Evolutionary conservation across 1,140 invertebrate species (phyloP), one percentile per base, ranked within the genome.

Genomic region (Physella acuta): DNA sequence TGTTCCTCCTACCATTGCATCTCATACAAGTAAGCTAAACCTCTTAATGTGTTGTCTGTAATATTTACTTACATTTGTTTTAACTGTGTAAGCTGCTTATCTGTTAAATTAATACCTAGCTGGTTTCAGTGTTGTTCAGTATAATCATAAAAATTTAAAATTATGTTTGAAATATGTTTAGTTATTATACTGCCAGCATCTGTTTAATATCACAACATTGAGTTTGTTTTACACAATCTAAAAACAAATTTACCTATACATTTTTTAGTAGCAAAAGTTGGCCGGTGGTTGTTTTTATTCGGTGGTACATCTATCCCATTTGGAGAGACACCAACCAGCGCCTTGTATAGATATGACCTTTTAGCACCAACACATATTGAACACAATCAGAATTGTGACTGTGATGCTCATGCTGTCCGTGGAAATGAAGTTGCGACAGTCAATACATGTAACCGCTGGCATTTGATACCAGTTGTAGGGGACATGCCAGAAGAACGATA

Each of bases 251-350:
- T 56, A 56, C 20, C 20, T 31, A 11, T 11, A 33, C 33, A 14
- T 33, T 16, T 26, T n/a, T n/a, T 28, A 71, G 89, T 93, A 75
- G 86, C 91, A 70, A 86, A 92, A 68, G 87, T 88, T 79, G 90
- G 90, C 36, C 88, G 89, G 75, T 87, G 89, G 62, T 81, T 95
- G 68, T 89, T 94, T 83, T 89, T 94, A 49, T 93, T 91, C 86
- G 94, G 94, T 44, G 94, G 94, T 0, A 95, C 93, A 39, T 93
- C 93, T 2, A 89, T 91, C 72, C 94, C 94, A 0, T 96, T 95
- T 86, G 94, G 94, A 8, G 87, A 88, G 52, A 88, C 87, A 37
- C 93, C 91, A 73, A 93, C 91, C 71, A 94, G 94, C 85, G 88
- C 88, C 68, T 81, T 93, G 44, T 90, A 91, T 75, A 76, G 90